A percentile compares a stretch with the other conserved stretches of the same genome.
These are phyloP conservation scores for Mantis religiosa DNA, from an alignment of 2,888 invertebrate genomes.

Conservation along the genomic window DNA sequence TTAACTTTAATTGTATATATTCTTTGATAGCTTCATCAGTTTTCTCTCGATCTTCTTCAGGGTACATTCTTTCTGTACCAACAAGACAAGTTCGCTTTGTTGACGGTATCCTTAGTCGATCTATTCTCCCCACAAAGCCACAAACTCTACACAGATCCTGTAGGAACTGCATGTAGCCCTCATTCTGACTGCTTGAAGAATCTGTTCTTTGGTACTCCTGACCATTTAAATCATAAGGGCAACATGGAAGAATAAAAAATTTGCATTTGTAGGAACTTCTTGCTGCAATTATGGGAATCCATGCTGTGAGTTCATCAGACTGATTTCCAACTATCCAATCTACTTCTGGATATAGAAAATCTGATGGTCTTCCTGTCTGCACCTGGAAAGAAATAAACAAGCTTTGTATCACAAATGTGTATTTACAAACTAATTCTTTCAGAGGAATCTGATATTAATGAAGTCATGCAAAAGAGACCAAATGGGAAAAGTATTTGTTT, in stretches of 20 bases:
- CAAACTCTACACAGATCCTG: constrained; percentile 58
- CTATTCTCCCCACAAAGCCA: constrained; percentile 70
- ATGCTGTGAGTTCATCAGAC: constrained; percentile 98
- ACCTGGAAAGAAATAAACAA: constrained; percentile 53
- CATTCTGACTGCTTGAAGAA: constrained; percentile 71
- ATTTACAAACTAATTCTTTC: background rate
- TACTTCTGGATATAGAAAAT: constrained; percentile 63
- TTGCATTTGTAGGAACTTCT: constrained; percentile 68
- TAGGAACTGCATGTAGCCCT: constrained; percentile 66
- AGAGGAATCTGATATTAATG: too few species aligned
- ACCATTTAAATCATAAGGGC: constrained; percentile 86
- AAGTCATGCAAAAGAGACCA: too few species aligned
- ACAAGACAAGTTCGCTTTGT: constrained; percentile 85
- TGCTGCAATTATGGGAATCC: constrained; percentile 91
- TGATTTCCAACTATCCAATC: constrained; percentile 98
- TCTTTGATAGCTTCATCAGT: constrained; percentile 47
- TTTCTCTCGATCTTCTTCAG: constrained; percentile 40
- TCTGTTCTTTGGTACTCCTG: constrained; percentile 72
- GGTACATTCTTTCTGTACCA: constrained; percentile 53
- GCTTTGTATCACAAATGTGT: background rate
- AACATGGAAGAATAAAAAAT: constrained; percentile 92
- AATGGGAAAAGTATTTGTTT: too few species aligned
- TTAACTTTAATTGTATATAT: constrained; percentile 42
- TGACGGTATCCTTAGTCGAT: constrained; percentile 92
- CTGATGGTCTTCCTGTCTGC: constrained; percentile 63